Base-by-base conservation (phyloP, 2,113 vertebrate species). In the Carettochelys insculpta region DNA sequence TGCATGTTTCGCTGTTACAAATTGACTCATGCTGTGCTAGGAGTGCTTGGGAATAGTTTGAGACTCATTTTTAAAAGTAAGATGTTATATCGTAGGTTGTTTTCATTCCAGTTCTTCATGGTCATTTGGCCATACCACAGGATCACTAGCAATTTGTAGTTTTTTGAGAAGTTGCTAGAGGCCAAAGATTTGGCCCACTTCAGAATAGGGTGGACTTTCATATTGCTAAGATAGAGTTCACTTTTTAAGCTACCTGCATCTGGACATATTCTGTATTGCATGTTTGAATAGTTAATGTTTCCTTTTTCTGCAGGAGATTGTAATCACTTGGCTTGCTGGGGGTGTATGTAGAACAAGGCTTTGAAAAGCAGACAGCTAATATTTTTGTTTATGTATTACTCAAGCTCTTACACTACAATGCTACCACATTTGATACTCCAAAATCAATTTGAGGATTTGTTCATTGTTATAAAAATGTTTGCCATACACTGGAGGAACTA, bases 41-140 rank as follows among this genome's bases (percentile, higher is more conserved):
- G 71, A 75, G 17, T 31, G n/a, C n/a, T 38, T 38, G 17, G 9
- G 19, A 68, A 68, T 48, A 31, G 1, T 58, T 86, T 38, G n/a
- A n/a, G n/a, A n/a, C n/a, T n/a, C n/a, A n/a, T n/a, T n/a, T n/a
- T n/a, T n/a, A n/a, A n/a, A n/a, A n/a, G n/a, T n/a, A n/a, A n/a
- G n/a, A n/a, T n/a, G n/a, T n/a, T n/a, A n/a, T n/a, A 3, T 24
- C 84, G 77, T 52, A 25, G 0, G 0, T 77, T n/a, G 48, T 25
- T 54, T 93, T 80, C 27, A 1, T 87, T 87, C n/a, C 75, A 68
- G 3, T 93, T 82, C 5, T 90, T 20, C 3, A 0, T 45, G 83
- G 31, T 27, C 58, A 5, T 1, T 45, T 24, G 11, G 12, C 13
- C 61, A 61, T 29, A 10, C 10, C 52, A 81, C 73, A 31, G 82